These are phyloP conservation scores for Gallinago undulata DNA, from an alignment of 2,113 vertebrate species.

Conservation along the genomic window DNA sequence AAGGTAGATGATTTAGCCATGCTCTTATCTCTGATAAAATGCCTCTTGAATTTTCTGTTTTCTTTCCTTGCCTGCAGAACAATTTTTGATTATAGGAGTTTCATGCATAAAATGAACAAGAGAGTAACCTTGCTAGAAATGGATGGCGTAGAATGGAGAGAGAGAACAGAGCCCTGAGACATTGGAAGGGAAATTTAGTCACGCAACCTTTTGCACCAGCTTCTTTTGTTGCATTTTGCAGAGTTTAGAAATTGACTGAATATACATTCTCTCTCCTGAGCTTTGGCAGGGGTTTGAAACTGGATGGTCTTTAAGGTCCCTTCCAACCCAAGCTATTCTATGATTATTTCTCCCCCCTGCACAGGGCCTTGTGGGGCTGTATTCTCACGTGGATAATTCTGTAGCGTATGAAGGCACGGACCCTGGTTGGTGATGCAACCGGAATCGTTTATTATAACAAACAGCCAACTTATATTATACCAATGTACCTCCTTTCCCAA, in stretches of 20 bases:
- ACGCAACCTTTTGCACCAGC: neutral
- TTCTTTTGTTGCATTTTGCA: neutral
- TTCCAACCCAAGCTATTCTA: neutral
- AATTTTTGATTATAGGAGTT: neutral
- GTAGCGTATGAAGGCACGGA: no score
- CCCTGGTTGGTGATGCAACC: no score
- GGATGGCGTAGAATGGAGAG: neutral
- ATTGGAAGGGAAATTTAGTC: neutral
- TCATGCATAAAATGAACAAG: neutral
- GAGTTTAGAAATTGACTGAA: neutral
- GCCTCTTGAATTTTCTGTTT: neutral
- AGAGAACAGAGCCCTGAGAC: neutral
- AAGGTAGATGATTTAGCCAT: neutral
- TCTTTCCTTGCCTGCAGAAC: neutral
- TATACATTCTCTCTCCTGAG: neutral
- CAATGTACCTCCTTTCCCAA: no score
- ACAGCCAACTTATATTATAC: no score
- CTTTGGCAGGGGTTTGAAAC: neutral
- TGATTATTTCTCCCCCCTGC: neutral
- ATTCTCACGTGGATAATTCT: neutral
- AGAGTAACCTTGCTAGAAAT: neutral
- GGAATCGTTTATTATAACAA: no score
- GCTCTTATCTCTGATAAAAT: neutral
- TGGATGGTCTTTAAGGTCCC: neutral
- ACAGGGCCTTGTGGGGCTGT: neutral